phyloP scores from a whole-genome alignment of 2,888 invertebrate genomes.

The Podabrus alpinus region DNA sequence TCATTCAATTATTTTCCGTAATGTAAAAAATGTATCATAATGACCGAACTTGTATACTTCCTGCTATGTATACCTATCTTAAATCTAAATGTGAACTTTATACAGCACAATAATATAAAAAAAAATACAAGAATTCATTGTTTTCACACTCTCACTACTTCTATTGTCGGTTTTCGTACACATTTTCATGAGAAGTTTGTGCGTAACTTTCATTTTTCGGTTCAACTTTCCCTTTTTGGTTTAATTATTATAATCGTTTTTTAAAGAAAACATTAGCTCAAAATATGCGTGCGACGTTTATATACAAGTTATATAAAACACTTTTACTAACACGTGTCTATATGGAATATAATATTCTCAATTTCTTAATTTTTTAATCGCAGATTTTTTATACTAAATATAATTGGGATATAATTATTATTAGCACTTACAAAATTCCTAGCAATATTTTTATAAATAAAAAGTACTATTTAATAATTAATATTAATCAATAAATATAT shows the following conservation, averaged over 20 bases:
- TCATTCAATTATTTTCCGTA: constrained; percentile 18
- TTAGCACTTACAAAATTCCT: neutral
- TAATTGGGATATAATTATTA: neutral
- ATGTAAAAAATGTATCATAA: constrained; percentile 9
- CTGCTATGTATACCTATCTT: constrained; percentile 14
- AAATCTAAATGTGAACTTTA: constrained; percentile 11
- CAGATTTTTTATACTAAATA: neutral
- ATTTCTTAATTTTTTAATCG: neutral
- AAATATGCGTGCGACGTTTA: neutral
- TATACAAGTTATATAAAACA: neutral
- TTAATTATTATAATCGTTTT: constrained; percentile 13
- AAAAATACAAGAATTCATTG: constrained; percentile 10
- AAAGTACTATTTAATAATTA: neutral
- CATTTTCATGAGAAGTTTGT: constrained; percentile 34
- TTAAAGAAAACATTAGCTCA: constrained; percentile 1
- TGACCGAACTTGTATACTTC: constrained; percentile 13
- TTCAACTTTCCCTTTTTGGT: constrained; percentile 31
- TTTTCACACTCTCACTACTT: constrained; percentile 33
- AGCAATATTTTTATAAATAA: neutral
- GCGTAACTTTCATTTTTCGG: constrained; percentile 36
- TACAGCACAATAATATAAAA: constrained; percentile 2
- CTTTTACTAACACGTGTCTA: neutral
- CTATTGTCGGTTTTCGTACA: constrained; percentile 30
- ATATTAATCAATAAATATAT: neutral
- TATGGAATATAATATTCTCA: neutral